These are phyloP conservation scores for Mallotus villosus DNA, from an alignment of 2,797 vertebrate genomes.

Conservation along the genomic window DNA sequence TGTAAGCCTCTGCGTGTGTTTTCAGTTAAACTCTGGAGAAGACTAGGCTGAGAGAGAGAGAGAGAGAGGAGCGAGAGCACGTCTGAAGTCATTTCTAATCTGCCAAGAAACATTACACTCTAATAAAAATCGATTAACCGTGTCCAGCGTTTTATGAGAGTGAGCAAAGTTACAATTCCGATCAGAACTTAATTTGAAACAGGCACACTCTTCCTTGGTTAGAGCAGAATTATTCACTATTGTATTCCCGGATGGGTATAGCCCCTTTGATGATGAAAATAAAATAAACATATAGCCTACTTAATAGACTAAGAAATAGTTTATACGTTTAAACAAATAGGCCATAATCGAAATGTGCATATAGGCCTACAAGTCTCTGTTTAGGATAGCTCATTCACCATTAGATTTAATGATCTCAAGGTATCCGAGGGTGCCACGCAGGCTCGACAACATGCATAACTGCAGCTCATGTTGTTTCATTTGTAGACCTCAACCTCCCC, in stretches of 20 bases:
- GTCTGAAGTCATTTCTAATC: slow-evolving; percentile 33
- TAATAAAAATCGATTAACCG: slow-evolving; percentile 44
- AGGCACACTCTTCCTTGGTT: slow-evolving; percentile 5
- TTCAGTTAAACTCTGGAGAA: slow-evolving; percentile 19
- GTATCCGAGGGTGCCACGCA: slow-evolving; percentile 55
- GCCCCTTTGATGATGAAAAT: not conserved
- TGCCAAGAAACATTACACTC: slow-evolving; percentile 31
- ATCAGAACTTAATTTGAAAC: slow-evolving; percentile 37
- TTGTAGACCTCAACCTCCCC: slow-evolving; percentile 13
- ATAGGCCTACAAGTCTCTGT: no score
- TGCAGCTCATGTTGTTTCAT: slow-evolving; percentile 18
- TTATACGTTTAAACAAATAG: no score
- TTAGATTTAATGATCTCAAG: slow-evolving; percentile 23
- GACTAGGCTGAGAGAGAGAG: not conserved
- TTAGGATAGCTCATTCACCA: no score
- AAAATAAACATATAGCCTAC: not conserved
- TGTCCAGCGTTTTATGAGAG: slow-evolving; percentile 10
- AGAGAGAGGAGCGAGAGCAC: slow-evolving; percentile 1
- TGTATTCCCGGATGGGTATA: no score
- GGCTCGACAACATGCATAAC: slow-evolving; percentile 37
- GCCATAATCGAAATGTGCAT: no score
- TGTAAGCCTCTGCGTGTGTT: slow-evolving; percentile 26
- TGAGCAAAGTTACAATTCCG: slow-evolving; percentile 22
- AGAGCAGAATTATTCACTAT: not conserved
- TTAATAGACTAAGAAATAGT: no score